Percentiles rank a stretch among this genome's conserved stretches.
Conservation (phyloP, 2,888 invertebrate genomes). For the Teleogryllus oceanicus region DNA sequence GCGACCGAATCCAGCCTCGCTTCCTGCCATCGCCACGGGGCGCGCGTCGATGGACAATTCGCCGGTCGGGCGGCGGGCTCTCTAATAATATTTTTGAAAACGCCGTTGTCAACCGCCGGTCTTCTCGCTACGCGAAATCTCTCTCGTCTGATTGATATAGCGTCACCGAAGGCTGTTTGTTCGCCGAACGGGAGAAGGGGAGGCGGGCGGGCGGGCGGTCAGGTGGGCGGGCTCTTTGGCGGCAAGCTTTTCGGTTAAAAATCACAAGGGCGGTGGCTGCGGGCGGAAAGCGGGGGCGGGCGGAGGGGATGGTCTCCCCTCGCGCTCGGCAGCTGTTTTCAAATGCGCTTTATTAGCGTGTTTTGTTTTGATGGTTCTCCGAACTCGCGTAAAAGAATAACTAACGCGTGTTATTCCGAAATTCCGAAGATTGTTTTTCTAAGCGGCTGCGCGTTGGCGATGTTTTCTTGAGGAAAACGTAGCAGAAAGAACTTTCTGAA, state of each 20-base stretch:
- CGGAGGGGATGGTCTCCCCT: too few relatives aligned
- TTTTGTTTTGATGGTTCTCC: too few relatives aligned
- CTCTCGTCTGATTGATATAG: neutral
- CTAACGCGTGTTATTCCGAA: too few relatives aligned
- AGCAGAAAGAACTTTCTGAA: too few relatives aligned
- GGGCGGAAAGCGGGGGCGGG: neutral
- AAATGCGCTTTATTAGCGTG: too few relatives aligned
- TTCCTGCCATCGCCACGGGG: neutral
- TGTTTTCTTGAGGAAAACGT: too few relatives aligned
- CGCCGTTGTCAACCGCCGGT: neutral
- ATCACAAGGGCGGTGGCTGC: neutral
- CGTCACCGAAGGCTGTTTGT: conserved; percentile 9
- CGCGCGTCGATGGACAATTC: neutral
- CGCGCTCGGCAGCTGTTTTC: too few relatives aligned
- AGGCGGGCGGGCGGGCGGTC: neutral
- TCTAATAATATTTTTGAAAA: neutral
- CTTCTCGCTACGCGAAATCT: neutral
- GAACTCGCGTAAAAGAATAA: too few relatives aligned
- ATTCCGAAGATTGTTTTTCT: too few relatives aligned
- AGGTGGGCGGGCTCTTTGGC: neutral
- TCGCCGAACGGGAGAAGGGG: neutral
- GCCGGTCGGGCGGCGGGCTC: neutral
- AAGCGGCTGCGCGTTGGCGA: too few relatives aligned
- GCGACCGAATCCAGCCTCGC: neutral
- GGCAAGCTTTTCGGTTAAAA: neutral